Conservation (phyloP, 2,797 vertebrate genomes). For the Carduelis carduelis region DNA sequence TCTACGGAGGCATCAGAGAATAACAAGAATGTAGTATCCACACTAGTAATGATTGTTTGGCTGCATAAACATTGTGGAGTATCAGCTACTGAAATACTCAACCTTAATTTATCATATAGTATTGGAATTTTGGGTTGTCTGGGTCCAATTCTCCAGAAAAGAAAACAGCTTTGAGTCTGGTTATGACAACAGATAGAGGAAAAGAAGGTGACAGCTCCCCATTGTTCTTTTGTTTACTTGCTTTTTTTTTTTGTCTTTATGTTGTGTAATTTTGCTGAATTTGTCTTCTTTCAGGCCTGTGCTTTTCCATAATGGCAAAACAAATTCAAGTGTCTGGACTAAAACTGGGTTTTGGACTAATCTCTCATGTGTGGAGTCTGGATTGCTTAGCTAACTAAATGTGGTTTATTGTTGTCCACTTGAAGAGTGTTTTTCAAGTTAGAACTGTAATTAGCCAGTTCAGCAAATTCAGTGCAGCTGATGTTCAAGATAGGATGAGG, state of each 20-base stretch:
- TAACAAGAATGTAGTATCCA: background rate
- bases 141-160: background rate
- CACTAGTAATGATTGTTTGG: background rate
- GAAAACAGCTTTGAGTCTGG: background rate
- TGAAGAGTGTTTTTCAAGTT: background rate
- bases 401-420: background rate
- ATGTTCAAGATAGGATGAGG: background rate
- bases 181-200: background rate
- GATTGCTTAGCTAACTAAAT: background rate
- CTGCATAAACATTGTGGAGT: background rate
- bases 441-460: background rate
- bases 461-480: background rate
- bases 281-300: background rate
- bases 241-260: background rate
- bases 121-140: background rate
- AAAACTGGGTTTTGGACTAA: background rate
- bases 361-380: background rate
- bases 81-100: background rate
- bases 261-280: background rate
- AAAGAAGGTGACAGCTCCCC: background rate
- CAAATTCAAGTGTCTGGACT: background rate
- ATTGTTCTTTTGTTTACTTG: background rate
- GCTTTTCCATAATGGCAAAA: background rate
- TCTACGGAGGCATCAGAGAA: background rate
- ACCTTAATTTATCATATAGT: background rate